Evolutionary conservation across 2,888 invertebrate species (phyloP).

Genomic region (Drosophila maculinotata): DNA sequence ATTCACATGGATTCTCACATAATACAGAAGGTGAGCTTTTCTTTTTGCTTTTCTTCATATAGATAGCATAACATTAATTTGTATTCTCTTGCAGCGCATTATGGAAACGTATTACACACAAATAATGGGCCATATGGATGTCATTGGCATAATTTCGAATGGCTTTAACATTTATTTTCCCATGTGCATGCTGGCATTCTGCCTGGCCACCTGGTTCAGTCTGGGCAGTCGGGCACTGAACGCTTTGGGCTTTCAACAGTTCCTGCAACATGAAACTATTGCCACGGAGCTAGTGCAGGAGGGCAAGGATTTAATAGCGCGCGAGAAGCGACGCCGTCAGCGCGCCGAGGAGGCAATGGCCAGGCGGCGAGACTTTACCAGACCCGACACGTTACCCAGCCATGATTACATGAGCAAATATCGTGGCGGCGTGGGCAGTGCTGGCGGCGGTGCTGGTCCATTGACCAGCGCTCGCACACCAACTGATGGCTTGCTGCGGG

Average conservation of each 20-base stretch:
- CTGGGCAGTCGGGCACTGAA: constrained; percentile 96
- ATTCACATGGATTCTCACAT: constrained; percentile 99
- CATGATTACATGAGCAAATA: constrained; percentile 78
- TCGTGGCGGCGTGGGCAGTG: constrained; percentile 57
- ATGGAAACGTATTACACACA: constrained; percentile 97
- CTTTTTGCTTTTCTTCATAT: too few species aligned
- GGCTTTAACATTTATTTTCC: constrained; percentile 99
- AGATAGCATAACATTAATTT: neutral
- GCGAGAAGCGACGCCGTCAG: constrained; percentile 93
- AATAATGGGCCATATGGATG: constrained; percentile 99
- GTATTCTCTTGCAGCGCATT: constrained; percentile 85
- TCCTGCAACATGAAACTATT: constrained; percentile 96
- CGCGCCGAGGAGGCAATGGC: constrained; percentile 92
- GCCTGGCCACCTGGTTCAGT: constrained; percentile 96
- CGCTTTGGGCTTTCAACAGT: constrained; percentile 98
- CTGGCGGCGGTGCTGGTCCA: neutral
- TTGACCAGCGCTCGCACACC: constrained; percentile 67
- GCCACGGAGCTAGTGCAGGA: constrained; percentile 97
- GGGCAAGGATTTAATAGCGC: constrained; percentile 95
- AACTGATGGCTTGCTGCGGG: constrained; percentile 89
- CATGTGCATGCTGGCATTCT: constrained; percentile 96
- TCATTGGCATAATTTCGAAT: constrained; percentile 97
- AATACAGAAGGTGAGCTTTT: constrained; percentile 87
- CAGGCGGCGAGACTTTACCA: constrained; percentile 86
- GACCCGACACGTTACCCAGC: constrained; percentile 58